Percentiles rank a stretch among this genome's conserved stretches.
phyloP scores from a whole-genome alignment of 2,113 vertebrate genomes.

The Mionectes macconnelli region DNA sequence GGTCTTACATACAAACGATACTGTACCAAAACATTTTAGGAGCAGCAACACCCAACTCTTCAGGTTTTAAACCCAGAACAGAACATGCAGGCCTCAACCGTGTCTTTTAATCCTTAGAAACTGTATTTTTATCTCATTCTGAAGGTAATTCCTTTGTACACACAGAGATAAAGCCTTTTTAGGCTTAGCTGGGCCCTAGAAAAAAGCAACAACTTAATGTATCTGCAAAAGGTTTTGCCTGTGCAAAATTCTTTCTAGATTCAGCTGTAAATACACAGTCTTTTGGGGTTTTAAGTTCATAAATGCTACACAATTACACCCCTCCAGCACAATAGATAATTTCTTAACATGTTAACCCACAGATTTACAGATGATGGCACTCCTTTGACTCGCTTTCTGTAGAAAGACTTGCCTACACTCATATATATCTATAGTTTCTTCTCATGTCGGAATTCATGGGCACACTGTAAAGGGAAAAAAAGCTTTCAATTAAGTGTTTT shows the following conservation, averaged over 20 bases:
- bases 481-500: conserved; percentile 28
- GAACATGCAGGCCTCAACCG: background rate
- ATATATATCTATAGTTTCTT: background rate
- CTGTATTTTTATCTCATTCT: background rate
- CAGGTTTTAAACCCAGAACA: conserved; percentile 1
- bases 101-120: conserved; percentile 23
- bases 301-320: background rate
- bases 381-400: background rate
- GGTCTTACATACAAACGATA: background rate
- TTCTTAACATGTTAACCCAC: background rate
- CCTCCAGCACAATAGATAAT: background rate
- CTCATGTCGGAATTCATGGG: background rate
- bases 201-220: background rate
- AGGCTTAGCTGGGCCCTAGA: background rate
- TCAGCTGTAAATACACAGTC: background rate
- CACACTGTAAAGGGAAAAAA: background rate
- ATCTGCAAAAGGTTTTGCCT: background rate
- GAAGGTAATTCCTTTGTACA: conserved; percentile 23
- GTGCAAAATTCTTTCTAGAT: background rate
- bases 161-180: background rate
- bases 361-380: background rate
- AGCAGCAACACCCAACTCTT: background rate
- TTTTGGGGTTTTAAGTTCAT: background rate
- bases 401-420: background rate
- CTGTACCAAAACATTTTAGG: background rate